phyloP scores from a whole-genome alignment of 2,113 vertebrate genomes.

The Melanocharis versteri region DNA sequence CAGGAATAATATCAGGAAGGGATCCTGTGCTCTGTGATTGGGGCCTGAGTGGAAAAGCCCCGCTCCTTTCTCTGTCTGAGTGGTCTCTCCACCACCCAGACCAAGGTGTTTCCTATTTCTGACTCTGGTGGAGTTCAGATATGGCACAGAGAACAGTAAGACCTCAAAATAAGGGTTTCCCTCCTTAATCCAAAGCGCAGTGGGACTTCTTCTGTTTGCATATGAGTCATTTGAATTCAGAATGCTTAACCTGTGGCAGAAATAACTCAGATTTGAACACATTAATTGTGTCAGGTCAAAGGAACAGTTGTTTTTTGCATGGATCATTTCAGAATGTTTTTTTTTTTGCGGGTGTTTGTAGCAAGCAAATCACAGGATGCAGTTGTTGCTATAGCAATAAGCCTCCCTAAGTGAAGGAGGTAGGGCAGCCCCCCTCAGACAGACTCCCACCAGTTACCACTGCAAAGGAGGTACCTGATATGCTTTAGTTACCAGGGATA shows the following conservation, averaged over 20 bases:
- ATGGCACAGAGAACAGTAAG: neutral
- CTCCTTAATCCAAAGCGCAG: neutral
- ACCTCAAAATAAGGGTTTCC: neutral
- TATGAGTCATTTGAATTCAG: neutral
- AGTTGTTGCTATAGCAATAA: slow-evolving; percentile 68
- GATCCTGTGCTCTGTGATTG: neutral
- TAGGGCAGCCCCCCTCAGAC: slow-evolving; percentile 1
- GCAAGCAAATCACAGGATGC: slow-evolving; percentile 24
- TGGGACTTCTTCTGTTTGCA: neutral
- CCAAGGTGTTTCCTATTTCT: neutral
- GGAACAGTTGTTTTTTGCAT: neutral
- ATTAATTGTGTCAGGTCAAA: neutral
- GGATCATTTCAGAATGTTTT: slow-evolving; percentile 2
- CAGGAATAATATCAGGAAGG: neutral
- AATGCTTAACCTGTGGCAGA: neutral
- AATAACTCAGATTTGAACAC: neutral
- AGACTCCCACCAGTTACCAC: neutral
- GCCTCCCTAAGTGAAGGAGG: neutral
- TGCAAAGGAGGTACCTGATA: neutral
- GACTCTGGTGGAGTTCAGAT: neutral
- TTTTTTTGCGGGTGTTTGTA: neutral
- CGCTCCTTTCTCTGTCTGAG: neutral
- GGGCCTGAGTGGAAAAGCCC: neutral
- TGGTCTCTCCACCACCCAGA: neutral
- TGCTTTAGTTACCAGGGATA: neutral